Percentiles rank a stretch among this genome's conserved stretches.
Conservation (phyloP, 2,888 invertebrate genomes). For the Tethea ocularis region DNA sequence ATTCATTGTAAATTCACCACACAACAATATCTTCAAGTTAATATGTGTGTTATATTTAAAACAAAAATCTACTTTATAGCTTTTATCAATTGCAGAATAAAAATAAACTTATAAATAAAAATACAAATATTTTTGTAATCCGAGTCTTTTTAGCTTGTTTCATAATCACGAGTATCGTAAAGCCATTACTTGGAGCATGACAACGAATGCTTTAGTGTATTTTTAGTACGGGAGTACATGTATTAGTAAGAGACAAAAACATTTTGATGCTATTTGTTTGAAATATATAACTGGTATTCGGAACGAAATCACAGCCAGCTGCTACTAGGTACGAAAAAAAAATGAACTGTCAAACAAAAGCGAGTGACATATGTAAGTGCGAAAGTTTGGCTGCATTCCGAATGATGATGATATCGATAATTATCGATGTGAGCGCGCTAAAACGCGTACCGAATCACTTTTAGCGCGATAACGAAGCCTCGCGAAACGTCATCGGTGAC, state of each 20-base stretch:
- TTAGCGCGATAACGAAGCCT: too few species aligned
- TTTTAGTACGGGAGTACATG: background rate
- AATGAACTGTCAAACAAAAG: too few species aligned
- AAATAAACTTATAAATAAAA: background rate
- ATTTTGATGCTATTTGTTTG: too few species aligned
- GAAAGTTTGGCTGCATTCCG: background rate
- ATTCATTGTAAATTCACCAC: conserved; percentile 52
- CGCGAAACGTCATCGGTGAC: too few species aligned
- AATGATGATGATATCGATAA: too few species aligned
- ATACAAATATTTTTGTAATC: background rate
- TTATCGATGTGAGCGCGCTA: too few species aligned
- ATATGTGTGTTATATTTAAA: conserved; percentile 12
- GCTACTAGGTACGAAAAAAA: too few species aligned
- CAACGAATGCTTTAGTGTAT: too few species aligned
- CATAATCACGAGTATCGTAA: too few species aligned
- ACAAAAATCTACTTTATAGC: conserved; percentile 9
- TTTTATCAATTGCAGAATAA: too few species aligned
- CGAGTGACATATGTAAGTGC: too few species aligned
- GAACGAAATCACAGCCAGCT: background rate
- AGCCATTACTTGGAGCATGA: background rate
- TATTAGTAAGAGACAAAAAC: background rate
- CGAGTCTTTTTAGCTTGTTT: background rate
- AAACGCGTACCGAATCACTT: too few species aligned
- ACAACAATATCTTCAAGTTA: conserved; percentile 16
- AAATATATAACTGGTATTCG: background rate